phyloP scores from a whole-genome alignment of 92 coral and sea anemone genomes.

The Desmophyllum pertusum region DNA sequence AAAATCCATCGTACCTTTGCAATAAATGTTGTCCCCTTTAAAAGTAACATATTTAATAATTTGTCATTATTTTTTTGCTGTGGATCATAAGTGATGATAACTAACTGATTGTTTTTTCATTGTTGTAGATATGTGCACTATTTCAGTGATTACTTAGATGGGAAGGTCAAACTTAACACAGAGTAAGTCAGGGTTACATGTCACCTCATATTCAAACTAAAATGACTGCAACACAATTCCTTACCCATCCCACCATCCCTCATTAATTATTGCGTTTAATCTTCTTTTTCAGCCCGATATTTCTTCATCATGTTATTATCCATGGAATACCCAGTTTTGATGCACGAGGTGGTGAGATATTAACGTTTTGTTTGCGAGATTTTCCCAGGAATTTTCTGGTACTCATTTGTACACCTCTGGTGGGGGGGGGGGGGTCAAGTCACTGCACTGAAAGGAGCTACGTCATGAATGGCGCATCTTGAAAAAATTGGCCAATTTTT shows the following conservation, averaged over 20 bases:
- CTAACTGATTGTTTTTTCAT: background rate
- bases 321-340: slow-evolving; percentile 94
- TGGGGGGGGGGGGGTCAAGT: no score
- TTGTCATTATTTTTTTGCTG: no score
- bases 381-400: background rate
- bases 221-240: background rate
- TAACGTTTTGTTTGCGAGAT: background rate
- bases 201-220: background rate
- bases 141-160: slow-evolving; percentile 90
- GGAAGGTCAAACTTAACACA: slow-evolving; percentile 78
- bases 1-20: no score
- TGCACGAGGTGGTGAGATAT: slow-evolving; percentile 80
- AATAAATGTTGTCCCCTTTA: no score
- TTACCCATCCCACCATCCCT: background rate
- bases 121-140: slow-evolving; percentile 96
- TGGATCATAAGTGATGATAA: background rate
- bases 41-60: no score
- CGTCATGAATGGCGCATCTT: no score
- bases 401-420: background rate
- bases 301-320: slow-evolving; percentile 89
- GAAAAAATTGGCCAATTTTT: no score
- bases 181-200: slow-evolving; percentile 62
- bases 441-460: no score
- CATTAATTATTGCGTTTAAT: background rate
- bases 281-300: slow-evolving; percentile 67